Conservation (phyloP, 2,797 vertebrate genomes). For the Momotus momota region DNA sequence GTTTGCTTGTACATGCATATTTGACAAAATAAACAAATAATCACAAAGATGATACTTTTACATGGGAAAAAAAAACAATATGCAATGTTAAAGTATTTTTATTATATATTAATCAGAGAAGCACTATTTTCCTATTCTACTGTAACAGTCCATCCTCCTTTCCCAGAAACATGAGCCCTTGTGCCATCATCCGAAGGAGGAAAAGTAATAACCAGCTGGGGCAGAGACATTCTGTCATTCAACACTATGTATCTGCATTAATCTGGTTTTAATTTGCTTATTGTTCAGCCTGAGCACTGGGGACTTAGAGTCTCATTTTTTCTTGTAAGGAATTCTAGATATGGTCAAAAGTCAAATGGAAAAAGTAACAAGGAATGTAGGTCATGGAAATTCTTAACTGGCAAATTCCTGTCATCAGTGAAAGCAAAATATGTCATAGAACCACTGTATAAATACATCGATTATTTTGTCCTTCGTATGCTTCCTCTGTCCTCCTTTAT, state of each 20-base stretch:
- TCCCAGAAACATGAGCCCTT: constrained; percentile 48
- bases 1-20: not conserved
- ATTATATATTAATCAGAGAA: not conserved
- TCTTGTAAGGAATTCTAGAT: constrained; percentile 66
- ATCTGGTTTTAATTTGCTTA: constrained; percentile 75
- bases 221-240: constrained; percentile 61
- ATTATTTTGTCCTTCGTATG: constrained; percentile 74
- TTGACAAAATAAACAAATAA: not conserved
- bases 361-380: constrained; percentile 38
- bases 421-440: constrained; percentile 35
- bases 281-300: constrained; percentile 31
- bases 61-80: not conserved
- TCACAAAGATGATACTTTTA: not conserved
- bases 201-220: constrained; percentile 53
- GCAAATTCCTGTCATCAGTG: constrained; percentile 12
- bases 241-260: constrained; percentile 44
- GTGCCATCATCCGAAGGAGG: constrained; percentile 30
- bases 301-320: constrained; percentile 2
- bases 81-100: not conserved
- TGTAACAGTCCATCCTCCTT: constrained; percentile 6
- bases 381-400: constrained; percentile 29
- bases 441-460: constrained; percentile 21
- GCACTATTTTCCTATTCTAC: not conserved
- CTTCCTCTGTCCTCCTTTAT: constrained; percentile 47
- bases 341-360: constrained; percentile 45